Evolutionary conservation across 2,888 invertebrate genomes (phyloP).

Genomic region (Cosmia pyralina): DNA sequence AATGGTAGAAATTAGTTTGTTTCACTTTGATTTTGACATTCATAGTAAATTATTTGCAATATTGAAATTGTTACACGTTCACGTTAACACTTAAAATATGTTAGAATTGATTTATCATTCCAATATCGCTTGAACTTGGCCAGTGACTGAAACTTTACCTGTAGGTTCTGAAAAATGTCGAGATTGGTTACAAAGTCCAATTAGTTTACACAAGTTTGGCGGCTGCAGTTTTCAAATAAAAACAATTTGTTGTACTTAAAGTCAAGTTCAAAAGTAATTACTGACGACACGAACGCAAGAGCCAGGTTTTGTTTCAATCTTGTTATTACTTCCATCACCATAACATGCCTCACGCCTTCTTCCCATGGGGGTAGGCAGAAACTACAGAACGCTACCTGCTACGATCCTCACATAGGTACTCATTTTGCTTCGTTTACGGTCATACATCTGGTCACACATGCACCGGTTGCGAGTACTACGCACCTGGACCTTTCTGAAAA

Average conservation of each 20-base stretch:
- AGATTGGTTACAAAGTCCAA: not conserved
- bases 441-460: too few species aligned
- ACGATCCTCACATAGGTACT: too few species aligned
- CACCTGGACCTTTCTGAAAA: too few species aligned
- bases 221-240: not conserved
- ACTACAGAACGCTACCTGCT: too few species aligned
- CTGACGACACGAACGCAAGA: not conserved
- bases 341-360: too few species aligned
- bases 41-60: too few species aligned
- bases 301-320: not conserved
- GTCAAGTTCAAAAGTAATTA: not conserved
- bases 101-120: conserved; percentile 1
- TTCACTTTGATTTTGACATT: too few species aligned
- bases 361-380: too few species aligned
- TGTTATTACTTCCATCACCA: not conserved
- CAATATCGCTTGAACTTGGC: not conserved
- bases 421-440: too few species aligned
- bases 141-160: not conserved
- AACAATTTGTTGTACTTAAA: not conserved
- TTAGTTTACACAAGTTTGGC: not conserved
- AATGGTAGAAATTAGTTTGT: too few species aligned
- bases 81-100: too few species aligned
- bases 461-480: too few species aligned
- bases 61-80: not conserved
- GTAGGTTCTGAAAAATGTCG: not conserved